Base-by-base conservation (phyloP, 2,888 invertebrate species). In the Tetranychus truncatus region DNA sequence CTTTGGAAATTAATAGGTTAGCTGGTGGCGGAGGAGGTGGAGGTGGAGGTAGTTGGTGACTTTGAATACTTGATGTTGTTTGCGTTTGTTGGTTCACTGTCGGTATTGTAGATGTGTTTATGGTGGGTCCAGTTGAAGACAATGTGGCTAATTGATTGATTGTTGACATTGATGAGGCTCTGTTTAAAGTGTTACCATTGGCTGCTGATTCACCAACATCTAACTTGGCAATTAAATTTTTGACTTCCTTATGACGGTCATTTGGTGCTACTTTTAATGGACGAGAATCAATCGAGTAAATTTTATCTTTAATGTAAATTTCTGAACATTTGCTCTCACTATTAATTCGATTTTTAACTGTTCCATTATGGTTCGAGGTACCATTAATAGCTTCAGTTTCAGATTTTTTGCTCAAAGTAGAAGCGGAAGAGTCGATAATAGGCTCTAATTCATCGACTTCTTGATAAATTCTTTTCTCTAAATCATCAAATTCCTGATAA, bases 391-490 rank as follows among this genome's bases (percentile, higher is more conserved):
- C 2, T 55, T 55, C 55, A 55, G 2, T 0, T 55, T 55, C 55
- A 9, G 2, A 7, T 2, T 55, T 55, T 15, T 55, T 55, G 55
- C 18, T 66, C 34, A 34, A 34, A 34, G 5, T 34, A 34, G 24
- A 24, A 24, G 34, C 34, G 45, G 76, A n/a, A 6, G 72, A 71
- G 34, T 72, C 74, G 44, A 46, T 75, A 20, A 71, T 75, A 20
- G 69, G 34, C 11, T 69, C 69, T 24, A 11, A 24, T 21, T 77
- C 77, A 21, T 79, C 78, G 18, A 76, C 78, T 66, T 78, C 79
- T 74, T 78, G 79, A 74, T 78, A 79, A 67, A 79, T 79, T 46
- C 78, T 78, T 66, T 79, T 78, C 74, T 78, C 79, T 9, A 69
- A 11, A 69, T 73, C 46, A 24, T 20, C 73, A 20, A 20, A 20